Evolutionary conservation across 2,888 invertebrate genomes (phyloP).

Genomic region (Aphodius sticticus): DNA sequence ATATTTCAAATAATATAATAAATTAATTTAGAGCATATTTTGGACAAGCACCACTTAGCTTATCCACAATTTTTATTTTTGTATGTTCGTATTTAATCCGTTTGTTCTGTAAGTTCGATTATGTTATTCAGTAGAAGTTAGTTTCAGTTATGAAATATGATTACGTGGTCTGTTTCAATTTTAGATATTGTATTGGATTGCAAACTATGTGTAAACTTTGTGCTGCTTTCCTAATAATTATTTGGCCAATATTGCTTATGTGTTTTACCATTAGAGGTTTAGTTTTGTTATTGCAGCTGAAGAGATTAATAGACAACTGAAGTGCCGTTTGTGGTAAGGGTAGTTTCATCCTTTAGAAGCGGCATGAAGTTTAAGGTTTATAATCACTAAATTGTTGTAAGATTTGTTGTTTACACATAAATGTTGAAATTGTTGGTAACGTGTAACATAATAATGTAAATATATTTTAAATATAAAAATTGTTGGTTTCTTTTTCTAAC

Average conservation of each 20-base stretch:
- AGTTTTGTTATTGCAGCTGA: background rate
- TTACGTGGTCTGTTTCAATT: background rate
- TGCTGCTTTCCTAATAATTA: background rate
- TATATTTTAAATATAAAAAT: background rate
- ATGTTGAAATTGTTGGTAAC: background rate
- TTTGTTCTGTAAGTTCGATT: background rate
- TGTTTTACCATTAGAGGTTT: background rate
- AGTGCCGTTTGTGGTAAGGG: background rate
- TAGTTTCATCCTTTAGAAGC: too few relatives aligned
- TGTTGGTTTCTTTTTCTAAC: background rate
- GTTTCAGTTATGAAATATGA: background rate
- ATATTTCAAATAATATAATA: conserved; percentile 11
- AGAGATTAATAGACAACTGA: background rate
- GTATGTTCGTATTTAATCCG: background rate
- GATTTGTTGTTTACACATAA: too few relatives aligned
- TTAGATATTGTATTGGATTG: background rate
- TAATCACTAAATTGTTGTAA: too few relatives aligned
- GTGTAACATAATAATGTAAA: background rate
- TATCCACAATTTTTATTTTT: background rate
- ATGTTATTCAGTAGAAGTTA: background rate
- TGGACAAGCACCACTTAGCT: background rate
- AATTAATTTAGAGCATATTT: background rate
- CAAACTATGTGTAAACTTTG: background rate
- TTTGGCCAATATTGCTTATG: background rate
- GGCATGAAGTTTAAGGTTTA: too few relatives aligned